Evolutionary conservation across 2,888 invertebrate species (phyloP), one percentile per base, ranked within the genome.

Genomic region (Psylliodes chrysocephalus): DNA sequence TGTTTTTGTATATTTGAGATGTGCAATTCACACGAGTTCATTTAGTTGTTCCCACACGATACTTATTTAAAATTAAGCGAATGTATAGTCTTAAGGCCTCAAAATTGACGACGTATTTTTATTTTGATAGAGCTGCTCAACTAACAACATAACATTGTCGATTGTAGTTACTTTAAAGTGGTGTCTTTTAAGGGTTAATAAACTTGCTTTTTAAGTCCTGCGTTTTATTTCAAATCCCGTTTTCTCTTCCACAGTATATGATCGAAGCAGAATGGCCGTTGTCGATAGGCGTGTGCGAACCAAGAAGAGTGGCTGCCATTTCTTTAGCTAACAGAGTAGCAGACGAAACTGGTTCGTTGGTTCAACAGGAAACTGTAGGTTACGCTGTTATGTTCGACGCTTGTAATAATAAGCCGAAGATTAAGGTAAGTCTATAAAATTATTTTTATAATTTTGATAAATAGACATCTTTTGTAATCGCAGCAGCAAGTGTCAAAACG

Each of bases 241-340:
- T 46, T 35, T 64, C 53, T 63, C 59, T 65, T 49, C 7, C 17
- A n/a, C 87, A 98, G 92, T 98, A 96, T 78, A 85, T 98, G 18
- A 83, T 90, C 72, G 98, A 98, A 80, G 88, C 90, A 64, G 94
- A 94, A 76, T 95, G 94, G 93, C 86, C 89, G 47, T 93, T 91
- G 53, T 86, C 89, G 64, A 91, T 98, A 53, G 95, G 92, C 46
- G 88, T 99, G 65, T 96, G 97, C 1, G 95, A 98, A 80, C 98
- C 98, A 0, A 85, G 98, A 7, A 87, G 97, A 60, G 91, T 96
- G 0, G 96, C 96, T 0, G 95, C 95, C 0, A 90, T 95, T 49
- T 89, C 95, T 19, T 85, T 98, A 14, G 96, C 98, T 0, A 86
- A 87, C 66, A 86, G 98, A 54, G 95, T 98, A 1, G 92, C 97